phyloP scores from a whole-genome alignment of 1,140 invertebrate genomes.

The Sycophaga agraensis region DNA sequence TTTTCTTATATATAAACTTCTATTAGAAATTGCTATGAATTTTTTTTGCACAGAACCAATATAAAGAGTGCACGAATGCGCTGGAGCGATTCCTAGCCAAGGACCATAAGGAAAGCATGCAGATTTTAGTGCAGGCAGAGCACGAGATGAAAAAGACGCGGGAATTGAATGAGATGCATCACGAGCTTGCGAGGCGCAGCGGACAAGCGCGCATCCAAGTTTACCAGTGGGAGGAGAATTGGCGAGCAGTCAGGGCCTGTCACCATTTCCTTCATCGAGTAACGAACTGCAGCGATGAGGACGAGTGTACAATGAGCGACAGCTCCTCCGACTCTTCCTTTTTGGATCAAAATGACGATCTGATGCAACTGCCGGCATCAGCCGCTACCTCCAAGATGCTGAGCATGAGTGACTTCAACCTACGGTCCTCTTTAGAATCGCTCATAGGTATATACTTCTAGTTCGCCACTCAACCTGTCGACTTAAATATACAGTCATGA shows the following conservation, averaged over 20 bases:
- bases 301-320: background rate
- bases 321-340: too few relatives aligned
- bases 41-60: background rate
- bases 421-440: constrained; percentile 49
- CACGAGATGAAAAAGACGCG: constrained; percentile 53
- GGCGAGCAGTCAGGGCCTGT: constrained; percentile 64
- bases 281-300: constrained; percentile 44
- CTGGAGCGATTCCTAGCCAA: constrained; percentile 67
- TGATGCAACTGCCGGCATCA: too few relatives aligned
- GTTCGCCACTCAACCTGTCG: too few relatives aligned
- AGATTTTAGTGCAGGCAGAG: constrained; percentile 59
- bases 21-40: too few relatives aligned
- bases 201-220: constrained; percentile 61
- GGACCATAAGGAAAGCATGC: constrained; percentile 64
- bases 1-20: too few relatives aligned
- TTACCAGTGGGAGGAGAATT: constrained; percentile 64
- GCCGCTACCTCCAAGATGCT: background rate
- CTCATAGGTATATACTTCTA: too few relatives aligned
- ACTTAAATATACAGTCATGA: too few relatives aligned
- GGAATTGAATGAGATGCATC: constrained; percentile 52
- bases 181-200: constrained; percentile 41
- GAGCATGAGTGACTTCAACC: too few relatives aligned
- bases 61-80: background rate
- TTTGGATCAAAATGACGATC: too few relatives aligned
- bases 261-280: constrained; percentile 66